These are phyloP conservation scores for Cynoglossus semilaevis DNA, from an alignment of 2,113 vertebrate species.

Conservation along the genomic window DNA sequence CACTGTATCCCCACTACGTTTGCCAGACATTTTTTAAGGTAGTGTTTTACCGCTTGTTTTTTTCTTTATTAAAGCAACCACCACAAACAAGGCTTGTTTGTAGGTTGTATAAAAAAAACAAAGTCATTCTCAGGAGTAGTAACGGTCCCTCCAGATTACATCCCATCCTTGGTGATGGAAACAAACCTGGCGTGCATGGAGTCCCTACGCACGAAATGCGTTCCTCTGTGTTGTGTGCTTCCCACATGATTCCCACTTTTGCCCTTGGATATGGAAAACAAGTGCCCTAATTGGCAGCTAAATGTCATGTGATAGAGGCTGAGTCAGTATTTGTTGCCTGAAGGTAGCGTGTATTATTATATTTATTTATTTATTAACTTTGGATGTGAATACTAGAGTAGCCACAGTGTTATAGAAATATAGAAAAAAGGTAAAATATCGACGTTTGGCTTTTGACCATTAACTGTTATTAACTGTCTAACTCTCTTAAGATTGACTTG, in stretches of 20 bases:
- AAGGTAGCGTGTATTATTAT: conserved; percentile 13
- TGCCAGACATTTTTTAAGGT: conserved; percentile 11
- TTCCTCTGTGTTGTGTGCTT: conserved; percentile 41
- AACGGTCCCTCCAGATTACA: conserved; percentile 36
- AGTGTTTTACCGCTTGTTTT: conserved; percentile 2
- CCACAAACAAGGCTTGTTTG: conserved; percentile 30
- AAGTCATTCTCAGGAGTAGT: conserved; percentile 32
- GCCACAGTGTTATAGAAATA: too few species aligned
- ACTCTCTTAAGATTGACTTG: too few species aligned
- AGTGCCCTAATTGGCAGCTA: conserved; percentile 51
- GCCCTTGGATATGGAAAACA: conserved; percentile 56
- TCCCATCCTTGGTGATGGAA: conserved; percentile 53
- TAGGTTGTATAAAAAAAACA: conserved; percentile 11
- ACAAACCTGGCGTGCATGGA: conserved; percentile 34
- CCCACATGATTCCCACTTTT: conserved; percentile 49
- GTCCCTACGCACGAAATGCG: conserved; percentile 33
- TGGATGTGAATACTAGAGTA: conserved; percentile 12
- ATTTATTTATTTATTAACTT: not conserved
- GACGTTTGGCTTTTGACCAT: too few species aligned
- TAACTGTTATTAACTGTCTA: too few species aligned
- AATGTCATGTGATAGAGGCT: conserved; percentile 14
- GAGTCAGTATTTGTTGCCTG: conserved; percentile 25
- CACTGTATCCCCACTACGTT: conserved; percentile 3
- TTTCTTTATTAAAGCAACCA: conserved; percentile 29
- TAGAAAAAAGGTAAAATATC: too few species aligned